These are phyloP conservation scores for Octomys mimax DNA, from an alignment of 2,797 vertebrate species.

Conservation along the genomic window DNA sequence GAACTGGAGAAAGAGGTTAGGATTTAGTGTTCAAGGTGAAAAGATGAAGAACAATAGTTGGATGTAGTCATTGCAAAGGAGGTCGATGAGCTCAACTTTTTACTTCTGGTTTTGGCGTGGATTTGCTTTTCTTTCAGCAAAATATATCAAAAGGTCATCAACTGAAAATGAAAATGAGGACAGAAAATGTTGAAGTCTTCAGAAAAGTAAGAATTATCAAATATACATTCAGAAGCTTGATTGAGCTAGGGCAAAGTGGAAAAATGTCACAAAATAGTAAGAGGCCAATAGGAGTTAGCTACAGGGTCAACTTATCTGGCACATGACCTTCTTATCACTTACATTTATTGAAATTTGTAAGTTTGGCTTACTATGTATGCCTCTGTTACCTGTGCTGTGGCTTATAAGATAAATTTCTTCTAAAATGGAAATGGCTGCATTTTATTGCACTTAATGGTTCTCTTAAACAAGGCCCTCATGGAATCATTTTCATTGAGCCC, in stretches of 20 bases:
- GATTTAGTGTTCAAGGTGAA: neutral
- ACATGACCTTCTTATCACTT: neutral
- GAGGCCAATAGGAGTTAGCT: no score
- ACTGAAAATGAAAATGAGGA: neutral
- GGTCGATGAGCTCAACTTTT: neutral
- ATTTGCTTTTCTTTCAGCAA: conserved; percentile 1
- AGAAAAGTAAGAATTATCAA: neutral
- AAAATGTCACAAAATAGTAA: rapidly evolving
- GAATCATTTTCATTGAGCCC: neutral
- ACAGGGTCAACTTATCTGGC: neutral
- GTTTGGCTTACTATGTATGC: neutral
- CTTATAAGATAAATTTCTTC: conserved; percentile 1
- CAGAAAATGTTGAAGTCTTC: neutral
- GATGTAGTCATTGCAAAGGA: rapidly evolving
- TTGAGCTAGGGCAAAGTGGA: neutral
- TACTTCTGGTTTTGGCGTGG: neutral
- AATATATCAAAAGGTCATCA: neutral
- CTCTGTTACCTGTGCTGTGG: neutral
- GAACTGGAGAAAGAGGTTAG: neutral
- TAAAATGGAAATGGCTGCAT: neutral
- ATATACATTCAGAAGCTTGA: neutral
- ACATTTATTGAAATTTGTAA: neutral
- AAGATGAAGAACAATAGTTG: neutral
- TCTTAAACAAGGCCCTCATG: neutral
- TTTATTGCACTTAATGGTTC: neutral